Evolutionary conservation across 2,797 vertebrate species (phyloP).

Genomic region (Stomatorhinus walkeri): DNA sequence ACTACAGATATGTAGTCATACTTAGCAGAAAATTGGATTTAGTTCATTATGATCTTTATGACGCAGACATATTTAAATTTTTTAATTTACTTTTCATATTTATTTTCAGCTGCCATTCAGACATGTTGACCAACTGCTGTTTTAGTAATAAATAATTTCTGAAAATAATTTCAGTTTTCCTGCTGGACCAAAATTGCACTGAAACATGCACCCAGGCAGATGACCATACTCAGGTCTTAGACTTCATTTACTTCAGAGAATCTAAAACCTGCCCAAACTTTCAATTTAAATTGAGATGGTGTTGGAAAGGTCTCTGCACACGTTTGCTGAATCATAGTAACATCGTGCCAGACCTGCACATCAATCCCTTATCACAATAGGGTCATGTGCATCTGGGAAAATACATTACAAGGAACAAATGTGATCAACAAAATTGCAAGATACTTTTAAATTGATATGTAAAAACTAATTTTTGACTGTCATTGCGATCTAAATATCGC

Average conservation of each 20-base stretch:
- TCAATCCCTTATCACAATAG: not conserved
- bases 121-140: not conserved
- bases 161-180: not conserved
- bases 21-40: not conserved
- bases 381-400: not conserved
- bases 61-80: too few species aligned
- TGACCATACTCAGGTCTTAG: not conserved
- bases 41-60: not conserved
- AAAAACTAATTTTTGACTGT: not conserved
- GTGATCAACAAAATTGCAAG: not conserved
- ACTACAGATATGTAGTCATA: not conserved
- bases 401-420: not conserved
- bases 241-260: not conserved
- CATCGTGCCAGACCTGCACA: not conserved
- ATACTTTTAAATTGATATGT: not conserved
- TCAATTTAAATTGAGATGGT: not conserved
- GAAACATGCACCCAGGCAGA: not conserved
- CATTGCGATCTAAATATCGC: not conserved
- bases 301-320: not conserved
- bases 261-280: not conserved
- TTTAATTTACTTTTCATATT: not conserved
- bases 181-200: not conserved
- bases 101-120: not conserved
- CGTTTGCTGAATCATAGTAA: not conserved
- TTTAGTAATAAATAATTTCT: not conserved